phyloP scores from a whole-genome alignment of 2,113 vertebrate genomes.

The Muntiacus muntjak region DNA sequence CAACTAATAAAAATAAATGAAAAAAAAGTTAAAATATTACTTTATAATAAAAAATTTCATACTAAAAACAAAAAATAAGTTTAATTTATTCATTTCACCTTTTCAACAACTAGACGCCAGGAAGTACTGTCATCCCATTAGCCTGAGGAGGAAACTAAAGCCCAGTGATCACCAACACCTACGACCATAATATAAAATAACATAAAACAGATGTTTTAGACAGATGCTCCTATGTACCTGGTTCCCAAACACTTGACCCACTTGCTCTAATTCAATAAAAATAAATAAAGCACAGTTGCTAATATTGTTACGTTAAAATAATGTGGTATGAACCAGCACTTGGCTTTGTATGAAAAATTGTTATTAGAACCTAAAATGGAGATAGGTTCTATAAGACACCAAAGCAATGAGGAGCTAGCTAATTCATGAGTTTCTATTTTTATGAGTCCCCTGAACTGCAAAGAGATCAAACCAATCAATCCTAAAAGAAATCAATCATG shows the following conservation, averaged over 20 bases:
- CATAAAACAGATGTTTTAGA: not conserved
- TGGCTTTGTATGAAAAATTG: not conserved
- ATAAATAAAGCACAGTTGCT: not conserved
- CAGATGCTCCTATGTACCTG: not conserved
- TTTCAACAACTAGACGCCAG: not conserved
- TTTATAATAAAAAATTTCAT: too few species aligned
- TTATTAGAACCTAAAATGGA: not conserved
- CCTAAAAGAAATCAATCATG: not conserved
- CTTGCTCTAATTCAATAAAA: not conserved
- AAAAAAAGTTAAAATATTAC: too few species aligned
- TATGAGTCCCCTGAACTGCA: not conserved
- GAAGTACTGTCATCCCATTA: not conserved
- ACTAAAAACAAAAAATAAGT: not conserved
- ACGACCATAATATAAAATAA: not conserved
- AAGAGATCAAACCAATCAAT: not conserved
- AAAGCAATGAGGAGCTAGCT: not conserved
- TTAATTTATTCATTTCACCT: not conserved
- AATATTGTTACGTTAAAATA: not conserved
- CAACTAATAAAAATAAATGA: too few species aligned
- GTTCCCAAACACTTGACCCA: not conserved
- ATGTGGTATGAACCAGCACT: not conserved
- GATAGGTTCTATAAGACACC: not conserved
- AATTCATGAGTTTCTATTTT: not conserved
- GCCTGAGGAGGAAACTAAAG: not conserved
- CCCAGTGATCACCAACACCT: not conserved